Evolutionary conservation across 2,113 vertebrate genomes (phyloP).

Genomic region (Pomatostomus ruficeps): DNA sequence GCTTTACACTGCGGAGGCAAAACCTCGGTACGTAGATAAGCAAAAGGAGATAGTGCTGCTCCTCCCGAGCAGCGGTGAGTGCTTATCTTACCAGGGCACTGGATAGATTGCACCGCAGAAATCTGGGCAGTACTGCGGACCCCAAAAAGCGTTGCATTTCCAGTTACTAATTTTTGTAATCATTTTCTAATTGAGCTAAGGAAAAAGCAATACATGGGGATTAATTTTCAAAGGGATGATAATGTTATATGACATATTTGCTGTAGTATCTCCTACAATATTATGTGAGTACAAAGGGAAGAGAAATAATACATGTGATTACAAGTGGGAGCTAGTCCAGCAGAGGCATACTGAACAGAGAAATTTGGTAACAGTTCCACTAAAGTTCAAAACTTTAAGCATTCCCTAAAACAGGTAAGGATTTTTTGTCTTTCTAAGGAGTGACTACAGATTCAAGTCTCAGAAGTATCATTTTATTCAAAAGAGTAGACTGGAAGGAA

Average conservation of each 20-base stretch:
- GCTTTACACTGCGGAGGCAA: no score
- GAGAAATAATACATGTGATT: not conserved
- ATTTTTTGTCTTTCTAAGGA: not conserved
- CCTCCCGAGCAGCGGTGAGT: no score
- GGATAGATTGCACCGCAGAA: no score
- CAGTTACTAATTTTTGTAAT: not conserved
- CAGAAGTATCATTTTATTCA: not conserved
- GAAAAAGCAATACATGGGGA: not conserved
- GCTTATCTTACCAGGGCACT: no score
- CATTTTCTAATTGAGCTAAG: not conserved
- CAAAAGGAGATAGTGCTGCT: no score
- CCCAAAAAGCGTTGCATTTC: no score
- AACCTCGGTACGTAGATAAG: no score
- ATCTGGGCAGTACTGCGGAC: no score
- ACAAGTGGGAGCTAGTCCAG: not conserved
- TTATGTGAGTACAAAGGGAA: not conserved
- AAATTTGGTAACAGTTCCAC: not conserved
- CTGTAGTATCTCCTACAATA: not conserved
- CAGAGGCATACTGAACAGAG: not conserved
- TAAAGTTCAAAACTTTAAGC: not conserved
- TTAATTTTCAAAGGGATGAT: not conserved
- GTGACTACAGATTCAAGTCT: not conserved
- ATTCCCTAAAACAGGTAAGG: not conserved
- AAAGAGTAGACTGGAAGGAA: not conserved
- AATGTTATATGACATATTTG: not conserved